Evolutionary conservation across 1,140 invertebrate species (phyloP), one percentile per base, ranked within the genome.

Genomic region (Acromyrmex echinatior): DNA sequence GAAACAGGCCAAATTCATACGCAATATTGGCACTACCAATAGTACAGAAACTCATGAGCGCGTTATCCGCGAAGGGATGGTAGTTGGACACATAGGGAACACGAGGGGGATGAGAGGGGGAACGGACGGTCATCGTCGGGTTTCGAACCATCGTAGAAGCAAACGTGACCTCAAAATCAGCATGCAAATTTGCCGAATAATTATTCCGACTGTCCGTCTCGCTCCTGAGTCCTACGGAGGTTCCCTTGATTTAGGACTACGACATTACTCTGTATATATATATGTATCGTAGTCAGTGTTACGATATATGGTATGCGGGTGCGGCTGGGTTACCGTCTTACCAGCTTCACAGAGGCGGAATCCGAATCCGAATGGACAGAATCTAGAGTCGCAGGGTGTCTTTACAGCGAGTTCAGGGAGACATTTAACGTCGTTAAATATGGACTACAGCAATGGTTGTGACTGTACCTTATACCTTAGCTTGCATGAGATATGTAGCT

Each of bases 91-190:
- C 62, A 6, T 12, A 25, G 58, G 5, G 66, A 82, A 63, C 12
- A 10, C 1, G 58, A 10, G 35, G 4, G 1, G 62, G 2, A 6
- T 21, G 73, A 21, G 14, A 7, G 28, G 21, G 12, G 31, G 51
- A 51, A 51, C 35, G 39, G 56, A 62, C 73, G 35, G 63, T 28
- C 28, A 68, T 62, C 68, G 51, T 35, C 62, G 39, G n/a, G 2
- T 25, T 21, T 39, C 35, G 70, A 76, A 88, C 68, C 86, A 90
- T 62, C 86, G 80, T 86, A 77, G 92, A 56, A 86, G 87, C 66
- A 91, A 94, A 93, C 92, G 92, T 91, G 93, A 94, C 94, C 94
- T 93, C 94, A 93, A 94, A 95, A 95, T 95, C 92, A 94, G 91
- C 90, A 95, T 95, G 94, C 93, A 94, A 94, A 95, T 95, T 94